Conservation (phyloP, 2,113 vertebrate species). For the Puffinus mauretanicus region DNA sequence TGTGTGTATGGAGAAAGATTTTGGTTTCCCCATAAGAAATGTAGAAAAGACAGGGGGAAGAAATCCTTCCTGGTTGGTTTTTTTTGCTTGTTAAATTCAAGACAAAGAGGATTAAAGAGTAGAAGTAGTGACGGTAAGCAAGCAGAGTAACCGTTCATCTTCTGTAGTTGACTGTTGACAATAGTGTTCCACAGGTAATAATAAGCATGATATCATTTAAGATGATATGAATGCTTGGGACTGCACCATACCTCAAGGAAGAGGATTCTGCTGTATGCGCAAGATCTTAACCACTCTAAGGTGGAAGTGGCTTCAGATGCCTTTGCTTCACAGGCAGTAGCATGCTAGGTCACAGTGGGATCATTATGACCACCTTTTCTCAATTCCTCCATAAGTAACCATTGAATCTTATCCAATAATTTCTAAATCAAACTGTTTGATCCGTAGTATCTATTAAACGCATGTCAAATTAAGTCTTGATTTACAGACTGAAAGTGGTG, state of each 20-base stretch:
- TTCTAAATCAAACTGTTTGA: neutral
- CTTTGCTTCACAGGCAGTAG: slow-evolving; percentile 27
- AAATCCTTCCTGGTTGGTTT: neutral
- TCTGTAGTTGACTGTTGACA: neutral
- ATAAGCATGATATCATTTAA: neutral
- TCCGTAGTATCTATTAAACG: neutral
- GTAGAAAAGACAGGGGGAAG: neutral
- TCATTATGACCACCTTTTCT: neutral
- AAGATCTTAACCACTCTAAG: neutral
- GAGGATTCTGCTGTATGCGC: neutral
- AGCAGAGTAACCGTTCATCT: neutral
- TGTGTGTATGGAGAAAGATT: neutral
- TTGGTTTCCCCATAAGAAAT: neutral
- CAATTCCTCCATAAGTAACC: neutral
- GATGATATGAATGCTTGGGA: neutral
- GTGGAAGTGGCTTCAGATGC: neutral
- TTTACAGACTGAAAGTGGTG: neutral
- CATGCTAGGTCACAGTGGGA: neutral
- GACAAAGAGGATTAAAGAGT: neutral
- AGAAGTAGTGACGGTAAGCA: neutral
- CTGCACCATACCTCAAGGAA: neutral
- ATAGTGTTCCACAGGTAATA: neutral
- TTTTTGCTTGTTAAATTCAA: neutral
- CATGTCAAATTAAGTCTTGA: neutral
- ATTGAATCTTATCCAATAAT: neutral